phyloP scores from a whole-genome alignment of 2,113 vertebrate species.

The Speoplatyrhinus poulsoni region DNA sequence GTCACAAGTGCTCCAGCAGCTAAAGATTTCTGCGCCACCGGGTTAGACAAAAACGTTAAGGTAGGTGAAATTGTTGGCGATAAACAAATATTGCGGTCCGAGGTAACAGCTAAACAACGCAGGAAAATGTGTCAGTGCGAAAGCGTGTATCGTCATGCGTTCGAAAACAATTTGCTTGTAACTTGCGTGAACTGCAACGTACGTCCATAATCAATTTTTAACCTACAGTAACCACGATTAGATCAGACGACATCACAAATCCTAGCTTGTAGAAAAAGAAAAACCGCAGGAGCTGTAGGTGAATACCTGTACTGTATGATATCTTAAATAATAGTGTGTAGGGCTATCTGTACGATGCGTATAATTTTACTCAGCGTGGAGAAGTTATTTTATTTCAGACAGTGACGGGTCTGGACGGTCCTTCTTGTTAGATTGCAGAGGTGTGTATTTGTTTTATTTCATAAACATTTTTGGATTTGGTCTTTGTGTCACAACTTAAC shows the following conservation, averaged over 20 bases:
- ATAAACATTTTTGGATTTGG: conserved; percentile 38
- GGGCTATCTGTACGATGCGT: conserved; percentile 56
- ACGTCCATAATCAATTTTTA: too few species aligned
- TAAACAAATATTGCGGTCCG: conserved; percentile 27
- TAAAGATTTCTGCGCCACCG: conserved; percentile 55
- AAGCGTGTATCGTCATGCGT: conserved; percentile 53
- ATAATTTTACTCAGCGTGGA: conserved; percentile 52
- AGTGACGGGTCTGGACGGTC: conserved; percentile 41
- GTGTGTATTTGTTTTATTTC: neutral
- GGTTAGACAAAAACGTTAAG: conserved; percentile 49
- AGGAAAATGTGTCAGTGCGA: conserved; percentile 60
- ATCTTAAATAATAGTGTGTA: conserved; percentile 50
- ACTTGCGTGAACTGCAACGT: conserved; percentile 41
- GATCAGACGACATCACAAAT: conserved; percentile 16
- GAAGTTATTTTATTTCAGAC: conserved; percentile 64
- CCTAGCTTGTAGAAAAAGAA: conserved; percentile 7
- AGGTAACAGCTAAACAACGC: conserved; percentile 46
- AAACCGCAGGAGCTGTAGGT: conserved; percentile 46
- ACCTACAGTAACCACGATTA: too few species aligned
- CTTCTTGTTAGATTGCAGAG: conserved; percentile 17
- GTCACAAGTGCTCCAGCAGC: conserved; percentile 48
- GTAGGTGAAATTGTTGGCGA: conserved; percentile 48
- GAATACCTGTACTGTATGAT: conserved; percentile 43
- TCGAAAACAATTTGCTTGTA: conserved; percentile 59
- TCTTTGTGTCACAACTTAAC: conserved; percentile 30